These are phyloP conservation scores for Aradus depressus DNA, from an alignment of 2,888 invertebrate genomes.

Conservation along the genomic window DNA sequence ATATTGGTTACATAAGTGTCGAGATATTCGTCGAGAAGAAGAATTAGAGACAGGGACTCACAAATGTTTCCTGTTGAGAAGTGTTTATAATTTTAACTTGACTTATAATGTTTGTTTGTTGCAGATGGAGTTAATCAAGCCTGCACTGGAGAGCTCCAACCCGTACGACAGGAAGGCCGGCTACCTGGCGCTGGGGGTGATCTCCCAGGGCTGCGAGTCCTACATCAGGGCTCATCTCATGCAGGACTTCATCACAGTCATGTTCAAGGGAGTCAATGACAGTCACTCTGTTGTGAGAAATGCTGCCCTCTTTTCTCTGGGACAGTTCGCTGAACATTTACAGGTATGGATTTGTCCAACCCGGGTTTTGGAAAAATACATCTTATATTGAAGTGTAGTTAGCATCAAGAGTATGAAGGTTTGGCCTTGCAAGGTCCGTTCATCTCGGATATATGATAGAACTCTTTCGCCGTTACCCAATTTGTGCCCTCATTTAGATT, in stretches of 20 bases:
- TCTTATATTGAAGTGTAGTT: no score
- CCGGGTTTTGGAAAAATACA: not conserved
- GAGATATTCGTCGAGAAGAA: no score
- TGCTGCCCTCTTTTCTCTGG: conserved; percentile 65
- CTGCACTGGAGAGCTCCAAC: conserved; percentile 49
- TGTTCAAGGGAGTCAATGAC: conserved; percentile 56
- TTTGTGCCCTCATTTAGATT: no score
- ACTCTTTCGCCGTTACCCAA: no score
- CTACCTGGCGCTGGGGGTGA: conserved; percentile 59
- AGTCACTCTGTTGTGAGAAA: conserved; percentile 52
- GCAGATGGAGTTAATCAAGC: conserved; percentile 48
- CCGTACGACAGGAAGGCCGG: conserved; percentile 56
- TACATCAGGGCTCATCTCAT: conserved; percentile 60
- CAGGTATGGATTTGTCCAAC: conserved; percentile 40
- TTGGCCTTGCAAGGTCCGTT: no score
- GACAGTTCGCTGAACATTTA: conserved; percentile 68
- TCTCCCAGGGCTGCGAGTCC: conserved; percentile 69
- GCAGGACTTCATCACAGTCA: conserved; percentile 53
- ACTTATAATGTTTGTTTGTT: conserved; percentile 21
- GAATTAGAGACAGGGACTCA: no score
- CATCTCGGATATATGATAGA: no score
- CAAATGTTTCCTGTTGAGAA: no score
- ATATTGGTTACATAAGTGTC: no score
- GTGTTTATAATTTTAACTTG: no score
- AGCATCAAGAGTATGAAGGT: no score